A percentile compares a stretch with the other conserved stretches of the same genome.
phyloP scores from a whole-genome alignment of 1,140 invertebrate species.

The Thrips palmi region DNA sequence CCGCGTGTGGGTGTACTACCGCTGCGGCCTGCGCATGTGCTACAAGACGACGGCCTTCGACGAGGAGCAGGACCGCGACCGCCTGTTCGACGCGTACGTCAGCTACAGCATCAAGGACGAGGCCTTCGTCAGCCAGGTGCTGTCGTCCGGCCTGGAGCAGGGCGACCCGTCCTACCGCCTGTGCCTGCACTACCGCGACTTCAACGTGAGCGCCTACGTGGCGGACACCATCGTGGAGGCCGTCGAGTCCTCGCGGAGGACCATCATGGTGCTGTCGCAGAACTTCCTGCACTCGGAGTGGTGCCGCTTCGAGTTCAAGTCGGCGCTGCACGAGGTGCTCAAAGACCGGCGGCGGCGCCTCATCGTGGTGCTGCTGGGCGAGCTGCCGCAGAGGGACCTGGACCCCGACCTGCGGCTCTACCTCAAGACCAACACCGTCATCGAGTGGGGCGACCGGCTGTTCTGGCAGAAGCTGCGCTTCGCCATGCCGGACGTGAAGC shows the following conservation, averaged over 20 bases:
- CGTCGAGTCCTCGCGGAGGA: conserved; percentile 72
- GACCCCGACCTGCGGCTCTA: conserved; percentile 77
- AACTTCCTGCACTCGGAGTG: conserved; percentile 89
- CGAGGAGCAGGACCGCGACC: conserved; percentile 57
- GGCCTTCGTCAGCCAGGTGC: conserved; percentile 65
- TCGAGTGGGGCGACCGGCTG: conserved; percentile 80
- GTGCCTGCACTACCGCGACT: conserved; percentile 71
- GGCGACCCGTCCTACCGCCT: conserved; percentile 44
- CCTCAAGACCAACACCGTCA: conserved; percentile 73
- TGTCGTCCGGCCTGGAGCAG: conserved; percentile 60
- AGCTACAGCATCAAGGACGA: conserved; percentile 83
- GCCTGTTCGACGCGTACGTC: conserved; percentile 77
- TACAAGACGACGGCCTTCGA: conserved; percentile 60
- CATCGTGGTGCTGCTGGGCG: conserved; percentile 70
- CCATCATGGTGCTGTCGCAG: conserved; percentile 76
- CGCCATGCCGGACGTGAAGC: conserved; percentile 59
- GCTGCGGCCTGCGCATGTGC: conserved; percentile 66
- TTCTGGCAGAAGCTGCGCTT: conserved; percentile 91
- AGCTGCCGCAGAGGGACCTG: conserved; percentile 63
- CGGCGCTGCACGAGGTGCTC: conserved; percentile 75
- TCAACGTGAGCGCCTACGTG: conserved; percentile 64
- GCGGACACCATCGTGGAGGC: conserved; percentile 79
- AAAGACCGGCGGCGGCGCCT: conserved; percentile 62
- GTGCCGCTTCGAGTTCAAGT: conserved; percentile 84
- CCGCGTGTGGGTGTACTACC: conserved; percentile 69